These are phyloP conservation scores for Smutsia temminckii DNA, from an alignment of 2,797 vertebrate genomes.

Conservation along the genomic window DNA sequence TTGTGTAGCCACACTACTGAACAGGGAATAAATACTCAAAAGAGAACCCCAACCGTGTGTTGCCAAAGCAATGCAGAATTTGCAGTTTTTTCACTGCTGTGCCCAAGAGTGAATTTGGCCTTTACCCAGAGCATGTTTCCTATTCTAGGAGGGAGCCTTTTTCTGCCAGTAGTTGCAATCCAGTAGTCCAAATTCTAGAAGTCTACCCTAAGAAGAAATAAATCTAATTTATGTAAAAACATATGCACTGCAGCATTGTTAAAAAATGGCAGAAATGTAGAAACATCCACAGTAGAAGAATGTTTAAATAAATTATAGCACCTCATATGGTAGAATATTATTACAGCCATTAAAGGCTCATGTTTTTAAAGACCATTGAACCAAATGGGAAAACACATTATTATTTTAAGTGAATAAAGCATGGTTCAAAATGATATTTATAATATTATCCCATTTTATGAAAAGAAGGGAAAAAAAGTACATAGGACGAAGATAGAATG, in stretches of 20 bases:
- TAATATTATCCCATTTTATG: neutral
- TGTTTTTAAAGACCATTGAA: conserved; percentile 51
- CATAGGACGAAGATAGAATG: neutral
- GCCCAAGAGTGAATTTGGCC: neutral
- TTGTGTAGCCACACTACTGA: neutral
- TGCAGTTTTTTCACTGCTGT: neutral
- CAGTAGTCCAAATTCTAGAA: neutral
- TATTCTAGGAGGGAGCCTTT: neutral
- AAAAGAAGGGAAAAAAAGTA: neutral
- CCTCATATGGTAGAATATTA: conserved; percentile 36
- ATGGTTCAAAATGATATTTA: conserved; percentile 31
- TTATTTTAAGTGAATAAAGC: conserved; percentile 34
- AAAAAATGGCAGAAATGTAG: conserved; percentile 38
- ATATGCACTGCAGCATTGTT: neutral
- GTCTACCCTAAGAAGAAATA: neutral
- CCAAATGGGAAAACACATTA: conserved; percentile 46
- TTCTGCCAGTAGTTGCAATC: neutral
- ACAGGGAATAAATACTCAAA: neutral
- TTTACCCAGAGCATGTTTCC: neutral
- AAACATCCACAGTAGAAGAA: conserved; percentile 30
- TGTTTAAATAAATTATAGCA: conserved; percentile 43
- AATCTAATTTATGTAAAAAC: neutral
- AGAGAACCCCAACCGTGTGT: neutral
- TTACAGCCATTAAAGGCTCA: conserved; percentile 5
- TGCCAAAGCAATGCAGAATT: neutral